Evolutionary conservation across 2,113 vertebrate genomes (phyloP).

Genomic region (Loxodonta africana): DNA sequence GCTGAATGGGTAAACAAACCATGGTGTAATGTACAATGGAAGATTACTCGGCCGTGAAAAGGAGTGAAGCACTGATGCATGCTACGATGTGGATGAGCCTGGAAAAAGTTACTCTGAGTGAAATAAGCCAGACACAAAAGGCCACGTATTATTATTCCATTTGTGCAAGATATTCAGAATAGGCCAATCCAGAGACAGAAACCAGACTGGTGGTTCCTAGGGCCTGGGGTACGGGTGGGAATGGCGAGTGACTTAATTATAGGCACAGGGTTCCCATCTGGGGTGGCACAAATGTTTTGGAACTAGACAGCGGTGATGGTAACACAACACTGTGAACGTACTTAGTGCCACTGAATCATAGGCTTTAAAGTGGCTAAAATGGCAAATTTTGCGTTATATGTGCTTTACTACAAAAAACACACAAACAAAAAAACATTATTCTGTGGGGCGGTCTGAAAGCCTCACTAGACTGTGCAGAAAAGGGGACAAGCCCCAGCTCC

Average conservation of each 20-base stretch:
- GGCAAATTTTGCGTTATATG: too few relatives aligned
- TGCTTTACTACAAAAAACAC: background rate
- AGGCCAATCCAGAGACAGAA: background rate
- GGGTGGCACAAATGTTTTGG: background rate
- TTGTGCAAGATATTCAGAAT: background rate
- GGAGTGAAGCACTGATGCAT: background rate
- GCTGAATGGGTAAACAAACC: background rate
- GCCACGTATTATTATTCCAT: background rate
- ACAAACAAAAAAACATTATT: background rate
- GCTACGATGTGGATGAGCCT: background rate
- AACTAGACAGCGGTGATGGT: background rate
- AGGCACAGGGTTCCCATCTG: background rate
- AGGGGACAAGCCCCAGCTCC: rapidly evolving
- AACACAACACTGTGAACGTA: too few relatives aligned
- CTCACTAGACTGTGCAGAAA: background rate
- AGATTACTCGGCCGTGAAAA: background rate
- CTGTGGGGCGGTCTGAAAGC: background rate
- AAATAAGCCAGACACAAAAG: background rate
- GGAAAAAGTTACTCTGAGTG: background rate
- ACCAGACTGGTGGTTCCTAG: background rate
- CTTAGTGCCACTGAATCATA: background rate
- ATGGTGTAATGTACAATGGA: background rate
- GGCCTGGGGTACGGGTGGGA: too few relatives aligned
- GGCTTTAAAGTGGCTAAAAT: background rate
- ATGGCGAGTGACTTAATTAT: too few relatives aligned